Conservation (phyloP, 92 coral and sea anemone genomes). For the Micromussa lordhowensis region DNA sequence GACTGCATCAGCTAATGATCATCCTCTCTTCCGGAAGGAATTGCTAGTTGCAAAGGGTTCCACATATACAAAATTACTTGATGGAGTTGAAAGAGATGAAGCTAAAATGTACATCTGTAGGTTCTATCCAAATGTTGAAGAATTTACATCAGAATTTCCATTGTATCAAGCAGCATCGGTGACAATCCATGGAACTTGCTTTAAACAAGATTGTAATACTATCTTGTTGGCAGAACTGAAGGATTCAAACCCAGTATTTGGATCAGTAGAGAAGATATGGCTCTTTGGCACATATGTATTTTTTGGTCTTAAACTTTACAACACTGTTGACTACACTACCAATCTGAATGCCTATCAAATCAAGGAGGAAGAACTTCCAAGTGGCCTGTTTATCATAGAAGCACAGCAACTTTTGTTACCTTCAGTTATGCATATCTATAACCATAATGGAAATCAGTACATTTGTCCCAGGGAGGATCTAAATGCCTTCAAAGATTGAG, state of each 20-base stretch:
- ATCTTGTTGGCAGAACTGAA: not conserved
- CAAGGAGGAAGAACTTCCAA: not conserved
- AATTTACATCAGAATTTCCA: not conserved
- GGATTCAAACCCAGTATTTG: constrained; percentile 5
- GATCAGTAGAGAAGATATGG: constrained; percentile 7
- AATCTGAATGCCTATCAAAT: not conserved
- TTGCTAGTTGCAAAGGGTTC: not conserved
- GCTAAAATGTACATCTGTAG: not conserved
- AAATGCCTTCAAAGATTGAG: too few species aligned
- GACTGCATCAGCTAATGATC: not conserved
- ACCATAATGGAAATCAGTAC: too few species aligned
- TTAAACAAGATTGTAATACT: not conserved
- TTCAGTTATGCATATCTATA: too few species aligned
- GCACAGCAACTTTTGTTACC: too few species aligned
- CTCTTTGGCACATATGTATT: not conserved
- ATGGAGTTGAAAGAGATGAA: not conserved
- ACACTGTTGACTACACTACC: not conserved
- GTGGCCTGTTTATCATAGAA: too few species aligned
- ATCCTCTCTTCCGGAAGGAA: constrained; percentile 11
- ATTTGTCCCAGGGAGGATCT: too few species aligned
- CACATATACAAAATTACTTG: not conserved
- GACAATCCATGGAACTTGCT: not conserved
- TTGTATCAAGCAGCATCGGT: constrained; percentile 4
- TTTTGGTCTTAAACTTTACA: constrained; percentile 4
- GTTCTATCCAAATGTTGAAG: not conserved